These are phyloP conservation scores for Trichopoda pennipes DNA, from an alignment of 2,888 invertebrate species.

Conservation along the genomic window DNA sequence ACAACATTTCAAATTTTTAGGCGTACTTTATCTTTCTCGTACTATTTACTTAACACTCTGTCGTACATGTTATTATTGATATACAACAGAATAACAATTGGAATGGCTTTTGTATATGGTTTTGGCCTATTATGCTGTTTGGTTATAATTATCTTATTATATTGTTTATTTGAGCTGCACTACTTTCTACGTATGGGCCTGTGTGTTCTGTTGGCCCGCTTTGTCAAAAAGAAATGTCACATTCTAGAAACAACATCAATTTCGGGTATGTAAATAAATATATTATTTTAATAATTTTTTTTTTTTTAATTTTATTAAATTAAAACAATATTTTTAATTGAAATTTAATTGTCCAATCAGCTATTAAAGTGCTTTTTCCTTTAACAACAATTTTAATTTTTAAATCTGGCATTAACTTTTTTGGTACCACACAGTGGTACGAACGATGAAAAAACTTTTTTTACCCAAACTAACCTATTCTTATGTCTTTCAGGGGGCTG, in stretches of 20 bases:
- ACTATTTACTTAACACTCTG: no score
- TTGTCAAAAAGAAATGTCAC: constrained; percentile 84
- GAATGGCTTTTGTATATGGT: constrained; percentile 69
- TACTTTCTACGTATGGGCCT: constrained; percentile 87
- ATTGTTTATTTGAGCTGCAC: constrained; percentile 86
- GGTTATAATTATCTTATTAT: constrained; percentile 81
- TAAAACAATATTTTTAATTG: not conserved
- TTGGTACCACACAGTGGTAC: no score
- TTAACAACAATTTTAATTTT: no score
- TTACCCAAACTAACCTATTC: no score
- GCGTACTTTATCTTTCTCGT: not conserved
- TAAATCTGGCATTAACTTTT: no score
- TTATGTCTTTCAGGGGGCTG: no score
- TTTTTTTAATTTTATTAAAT: not conserved
- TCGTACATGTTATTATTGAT: no score
- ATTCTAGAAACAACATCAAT: constrained; percentile 86
- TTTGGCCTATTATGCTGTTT: constrained; percentile 76
- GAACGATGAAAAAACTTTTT: no score
- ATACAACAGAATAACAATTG: no score
- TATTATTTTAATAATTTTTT: not conserved
- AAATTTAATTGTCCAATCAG: no score
- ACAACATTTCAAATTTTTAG: constrained; percentile 2
- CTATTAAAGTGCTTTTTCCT: no score
- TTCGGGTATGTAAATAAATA: constrained; percentile 83
- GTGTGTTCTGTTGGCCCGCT: constrained; percentile 85